Evolutionary conservation across 2,113 vertebrate genomes (phyloP), one percentile per base, ranked within the genome.

Genomic region (Apteryx mantelli): DNA sequence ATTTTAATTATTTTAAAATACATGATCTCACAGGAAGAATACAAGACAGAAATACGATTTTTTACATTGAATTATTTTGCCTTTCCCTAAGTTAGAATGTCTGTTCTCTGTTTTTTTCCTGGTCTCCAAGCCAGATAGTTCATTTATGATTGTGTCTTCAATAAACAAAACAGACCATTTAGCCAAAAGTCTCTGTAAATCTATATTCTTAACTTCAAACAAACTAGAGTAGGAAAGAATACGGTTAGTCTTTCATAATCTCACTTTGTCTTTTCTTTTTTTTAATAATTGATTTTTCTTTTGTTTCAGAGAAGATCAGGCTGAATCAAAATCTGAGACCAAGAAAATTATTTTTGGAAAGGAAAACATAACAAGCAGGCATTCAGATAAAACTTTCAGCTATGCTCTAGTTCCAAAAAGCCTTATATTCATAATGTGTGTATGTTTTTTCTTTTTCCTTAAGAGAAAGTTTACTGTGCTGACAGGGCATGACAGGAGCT

Each of bases 1-100:
- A n/a, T 36, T 73, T 80, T 70, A 92, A 69, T 9, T 65, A n/a
- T 40, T 69, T 56, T 19, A 76, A 9, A 3, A 76, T 17, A 50
- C 3, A 20, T 0, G 4, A 78, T 66, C 20, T 56, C n/a, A 64
- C 22, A 79, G 13, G 14, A 52, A 75, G 26, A 82, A 60, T 26
- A 3, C 22, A 74, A 32, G 16, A 65, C 3, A 55, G 13, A 73
- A 85, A 50, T 9, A 34, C 0, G 0, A 8, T 10, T 16, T 32
- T 83, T 55, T 6, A 7, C 0, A 40, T 88, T 50, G 1, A 66
- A 44, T 75, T 64, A 78, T 50, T 89, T 66, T 12, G 7, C 32
- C 69, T 80, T 79, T 14, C 14, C 5, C 5, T 36, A 36, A 25
- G 22, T 65, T 38, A 65, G 22, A 65, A 0, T 55, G n/a, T 28